Evolutionary conservation across 1,140 invertebrate genomes (phyloP).

Genomic region (Akabosia matsudoensis): DNA sequence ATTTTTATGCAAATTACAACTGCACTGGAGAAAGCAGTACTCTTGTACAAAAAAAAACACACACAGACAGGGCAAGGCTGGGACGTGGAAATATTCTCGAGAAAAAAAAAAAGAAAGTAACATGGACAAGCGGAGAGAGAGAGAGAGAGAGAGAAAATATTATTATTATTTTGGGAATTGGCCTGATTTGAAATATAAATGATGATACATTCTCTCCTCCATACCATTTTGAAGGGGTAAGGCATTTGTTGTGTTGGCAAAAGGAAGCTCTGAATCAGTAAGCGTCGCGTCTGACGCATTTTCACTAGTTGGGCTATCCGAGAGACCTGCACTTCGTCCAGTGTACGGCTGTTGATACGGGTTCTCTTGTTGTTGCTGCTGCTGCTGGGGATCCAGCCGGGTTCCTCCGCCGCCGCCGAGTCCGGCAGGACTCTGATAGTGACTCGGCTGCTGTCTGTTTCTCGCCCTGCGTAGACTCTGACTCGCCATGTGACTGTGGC

Average conservation of each 20-base stretch:
- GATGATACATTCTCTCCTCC: neutral
- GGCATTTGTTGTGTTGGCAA: conserved; percentile 55
- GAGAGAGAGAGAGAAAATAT: neutral
- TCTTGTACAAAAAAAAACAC: too few relatives aligned
- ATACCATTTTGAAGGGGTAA: conserved; percentile 47
- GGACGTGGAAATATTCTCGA: too few relatives aligned
- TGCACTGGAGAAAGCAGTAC: conserved; percentile 13
- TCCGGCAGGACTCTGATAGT: conserved; percentile 31
- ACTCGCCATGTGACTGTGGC: conserved; percentile 28
- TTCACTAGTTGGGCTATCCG: conserved; percentile 71
- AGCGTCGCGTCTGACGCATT: conserved; percentile 77
- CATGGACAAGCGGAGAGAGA: too few relatives aligned
- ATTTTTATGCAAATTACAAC: conserved; percentile 40
- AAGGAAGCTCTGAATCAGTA: conserved; percentile 72
- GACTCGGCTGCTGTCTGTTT: neutral
- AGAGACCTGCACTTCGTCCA: conserved; percentile 58
- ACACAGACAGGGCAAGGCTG: too few relatives aligned
- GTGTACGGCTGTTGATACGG: conserved; percentile 45
- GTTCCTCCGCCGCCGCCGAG: too few relatives aligned
- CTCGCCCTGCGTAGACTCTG: conserved; percentile 35
- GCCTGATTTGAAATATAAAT: too few relatives aligned
- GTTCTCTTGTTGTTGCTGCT: conserved; percentile 25
- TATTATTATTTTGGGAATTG: too few relatives aligned
- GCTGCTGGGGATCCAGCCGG: too few relatives aligned
- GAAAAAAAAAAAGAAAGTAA: too few relatives aligned